Base-by-base conservation (phyloP, 2,888 invertebrate genomes). In the Melitaea athalia region DNA sequence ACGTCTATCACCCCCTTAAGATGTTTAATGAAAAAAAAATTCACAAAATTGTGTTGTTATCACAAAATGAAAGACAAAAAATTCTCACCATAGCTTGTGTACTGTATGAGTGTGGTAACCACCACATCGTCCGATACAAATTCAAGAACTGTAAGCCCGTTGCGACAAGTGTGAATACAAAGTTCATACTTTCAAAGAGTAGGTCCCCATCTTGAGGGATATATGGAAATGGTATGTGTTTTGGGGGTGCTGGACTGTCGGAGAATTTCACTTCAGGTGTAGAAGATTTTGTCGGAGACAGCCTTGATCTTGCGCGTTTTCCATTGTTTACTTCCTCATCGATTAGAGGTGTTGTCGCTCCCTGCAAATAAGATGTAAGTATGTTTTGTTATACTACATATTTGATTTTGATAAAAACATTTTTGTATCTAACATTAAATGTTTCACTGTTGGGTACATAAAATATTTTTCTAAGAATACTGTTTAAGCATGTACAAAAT, bases 41-140 rank as follows among this genome's bases (percentile, higher is more conserved):
- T n/a, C n/a, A n/a, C n/a, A n/a, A n/a, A n/a, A n/a, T n/a, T 12
- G 11, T 11, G 11, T 10, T 45, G 11, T 45, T 45, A 5, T 45
- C 3, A 67, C 47, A 60, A 12, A 52, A 12, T 17, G 17, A 8
- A 12, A 24, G 33, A 17, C 6, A 1, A 24, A n/a, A 38, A 57
- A 31, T 15, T 55, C 24, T 60, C 66, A 98, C 99, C 95, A 99
- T 95, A 70, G 97, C 96, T 82, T 97, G 96, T 79, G 95, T 95
- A 70, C 96, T 97, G 83, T 97, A 96, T 0, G 98, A 98, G 83
- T 99, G 96, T 0, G 98, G 98, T 64, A 99, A 87, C 99, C 99
- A 99, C 98, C 99, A 99, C 14, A 98, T 96, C 3, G 98, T 98
- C 76, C 98, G 95, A 83, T 99, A 99, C 49, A 99, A 94, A 91